Base-by-base conservation (phyloP, 1,140 invertebrate species). In the Panagrolaimus sp. region DNA sequence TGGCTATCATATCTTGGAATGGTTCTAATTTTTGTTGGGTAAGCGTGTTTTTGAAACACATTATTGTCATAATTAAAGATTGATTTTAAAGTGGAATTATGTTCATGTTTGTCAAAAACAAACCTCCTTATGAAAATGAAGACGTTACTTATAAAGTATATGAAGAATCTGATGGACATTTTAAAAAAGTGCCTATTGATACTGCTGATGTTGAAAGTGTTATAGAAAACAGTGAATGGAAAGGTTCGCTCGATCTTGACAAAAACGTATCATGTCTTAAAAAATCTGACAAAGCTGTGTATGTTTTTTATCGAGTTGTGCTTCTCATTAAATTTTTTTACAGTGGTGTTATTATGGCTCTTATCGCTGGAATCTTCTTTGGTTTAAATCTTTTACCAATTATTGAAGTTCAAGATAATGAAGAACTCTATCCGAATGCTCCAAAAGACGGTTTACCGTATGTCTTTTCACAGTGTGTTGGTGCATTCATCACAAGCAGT, bases 391-490 rank as follows among this genome's bases (percentile, higher is more conserved):
- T 71, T 2, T 57, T 76, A 16, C 73, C 73, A 38, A 64, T 74
- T 67, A n/a, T 23, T 45, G 20, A 47, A 43, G 70, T 74, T 43
- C 66, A 73, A 44, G 74, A 76, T 9, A 71, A 76, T 67, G 44
- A 27, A 25, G 9, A 65, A 20, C n/a, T 31, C 42, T 20, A 27
- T 20, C 63, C 73, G 44, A 25, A 46, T 25, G 43, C 45, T 23
- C 48, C 73, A 48, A 45, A 53, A 14, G 45, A 25, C 9, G 74
- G 73, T 4, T 42, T 77, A 46, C 44, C 61, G 42, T 74, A 74
- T 31, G 53, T 76, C 13, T 74, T 74, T 38, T 72, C 74, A 4
- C 74, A 77, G 44, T 74, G 63, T 51, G 77, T 71, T 66, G 73
- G 73, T n/a, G 61, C 73, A 9, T 74, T 74, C 46, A 67, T 76